Evolutionary conservation across 2,797 vertebrate species (phyloP).

Genomic region (Pipistrellus pipistrellus): DNA sequence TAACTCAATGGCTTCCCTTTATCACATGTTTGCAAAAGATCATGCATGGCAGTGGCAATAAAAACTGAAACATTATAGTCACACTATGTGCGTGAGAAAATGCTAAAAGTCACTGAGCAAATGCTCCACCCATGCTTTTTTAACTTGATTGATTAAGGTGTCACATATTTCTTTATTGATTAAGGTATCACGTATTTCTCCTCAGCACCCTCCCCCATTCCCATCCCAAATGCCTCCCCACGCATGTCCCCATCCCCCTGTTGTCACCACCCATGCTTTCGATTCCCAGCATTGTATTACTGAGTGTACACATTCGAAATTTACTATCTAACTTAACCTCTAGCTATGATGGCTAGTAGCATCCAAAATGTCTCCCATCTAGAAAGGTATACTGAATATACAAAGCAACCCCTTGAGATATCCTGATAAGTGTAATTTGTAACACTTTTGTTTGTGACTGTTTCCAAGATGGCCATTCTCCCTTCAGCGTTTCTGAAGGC

Average conservation of each 20-base stretch:
- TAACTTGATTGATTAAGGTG: too few species aligned
- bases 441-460: background rate
- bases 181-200: too few species aligned
- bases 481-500: background rate
- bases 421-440: background rate
- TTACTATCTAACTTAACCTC: background rate
- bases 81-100: background rate
- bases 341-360: background rate
- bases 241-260: too few species aligned
- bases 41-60: background rate
- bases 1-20: slow-evolving; percentile 1
- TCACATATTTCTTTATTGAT: too few species aligned
- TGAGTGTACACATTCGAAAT: background rate
- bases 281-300: background rate
- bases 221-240: too few species aligned
- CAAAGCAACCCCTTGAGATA: background rate
- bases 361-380: background rate
- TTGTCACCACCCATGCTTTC: background rate
- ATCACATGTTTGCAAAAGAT: background rate
- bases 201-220: too few species aligned
- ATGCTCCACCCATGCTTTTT: background rate
- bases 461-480: background rate
- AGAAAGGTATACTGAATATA: background rate
- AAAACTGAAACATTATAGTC: background rate
- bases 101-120: background rate